These are phyloP conservation scores for Helostoma temminkii DNA, from an alignment of 2,797 vertebrate species.

Conservation along the genomic window DNA sequence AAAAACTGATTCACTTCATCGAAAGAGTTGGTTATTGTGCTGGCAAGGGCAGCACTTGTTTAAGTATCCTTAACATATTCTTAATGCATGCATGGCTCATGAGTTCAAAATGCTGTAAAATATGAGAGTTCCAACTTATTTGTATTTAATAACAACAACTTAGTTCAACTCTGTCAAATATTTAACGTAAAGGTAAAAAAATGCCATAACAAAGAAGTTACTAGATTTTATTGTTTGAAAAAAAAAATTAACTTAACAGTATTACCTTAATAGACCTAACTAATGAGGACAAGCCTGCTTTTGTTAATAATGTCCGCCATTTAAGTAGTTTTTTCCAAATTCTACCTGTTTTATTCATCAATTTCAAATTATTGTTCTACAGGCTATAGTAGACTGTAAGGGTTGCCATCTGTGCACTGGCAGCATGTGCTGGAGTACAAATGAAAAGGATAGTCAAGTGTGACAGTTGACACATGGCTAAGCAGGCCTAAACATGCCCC, in stretches of 20 bases:
- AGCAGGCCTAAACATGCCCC: conserved; percentile 79
- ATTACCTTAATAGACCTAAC: too few species aligned
- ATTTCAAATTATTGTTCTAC: conserved; percentile 54
- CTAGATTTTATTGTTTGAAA: too few species aligned
- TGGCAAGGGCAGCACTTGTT: conserved; percentile 15
- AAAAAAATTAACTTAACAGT: too few species aligned
- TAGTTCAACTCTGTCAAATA: neutral
- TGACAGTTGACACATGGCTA: conserved; percentile 81
- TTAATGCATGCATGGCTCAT: neutral
- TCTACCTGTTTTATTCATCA: conserved; percentile 32
- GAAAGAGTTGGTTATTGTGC: conserved; percentile 10
- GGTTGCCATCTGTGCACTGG: conserved; percentile 73
- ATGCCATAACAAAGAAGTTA: too few species aligned
- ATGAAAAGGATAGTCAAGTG: conserved; percentile 66
- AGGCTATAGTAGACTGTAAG: conserved; percentile 30
- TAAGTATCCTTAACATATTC: conserved; percentile 10
- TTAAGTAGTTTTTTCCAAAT: conserved; percentile 3
- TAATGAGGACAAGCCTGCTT: too few species aligned
- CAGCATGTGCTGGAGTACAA: conserved; percentile 67
- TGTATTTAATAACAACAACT: neutral
- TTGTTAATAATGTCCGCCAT: neutral
- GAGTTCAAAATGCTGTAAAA: neutral
- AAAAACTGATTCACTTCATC: conserved; percentile 5
- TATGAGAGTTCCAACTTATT: neutral
- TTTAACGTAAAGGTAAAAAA: too few species aligned